Base-by-base conservation (phyloP, 2,113 vertebrate genomes). In the Pituophis catenifer region DNA sequence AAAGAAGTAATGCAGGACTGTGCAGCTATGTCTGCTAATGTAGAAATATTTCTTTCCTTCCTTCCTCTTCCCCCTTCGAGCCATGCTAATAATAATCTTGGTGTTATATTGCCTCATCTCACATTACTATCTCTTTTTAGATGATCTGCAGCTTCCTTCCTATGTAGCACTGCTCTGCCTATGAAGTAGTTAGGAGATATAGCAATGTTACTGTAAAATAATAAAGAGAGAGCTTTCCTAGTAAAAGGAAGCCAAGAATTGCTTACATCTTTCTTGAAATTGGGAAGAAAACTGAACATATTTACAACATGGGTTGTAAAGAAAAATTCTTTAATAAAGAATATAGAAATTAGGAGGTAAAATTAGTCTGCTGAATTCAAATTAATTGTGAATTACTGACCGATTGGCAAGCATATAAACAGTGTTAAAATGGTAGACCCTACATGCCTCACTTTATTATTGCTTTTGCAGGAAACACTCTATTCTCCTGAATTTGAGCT, bases 401-500 rank as follows among this genome's bases (percentile, higher is more conserved):
- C 52, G 12, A 17, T 89, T 23, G 13, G 62, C 90, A 54, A 70
- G 33, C 38, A 65, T 75, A 58, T 92, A 87, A 29, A 23, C 95
- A 93, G 53, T 62, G 93, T 90, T 90, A 94, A 54, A 92, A 94
- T 29, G 29, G 81, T 53, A 26, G 65, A 62, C 19, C 12, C 38
- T 24, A 50, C 92, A 62, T 94, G 92, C 26, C 0, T 95, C 94
- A 89, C 0, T 87, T 75, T 95, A 92, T 54, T 94, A 89, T 88
- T 92, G 70, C 93, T 44, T 90, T 90, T 94, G 91, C 91, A 93
- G 90, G 48, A 94, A 95, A 92, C 89, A 70, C 38, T 93, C 93
- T 93, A 85, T 95, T 96, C 94, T 96, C 96, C 93, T 98, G 93
- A 94, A 95, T 97, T 94, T 97, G 97, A 98, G 98, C 98, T 98